These are phyloP conservation scores for Anguilla pacifica DNA, from an alignment of 2,797 vertebrate genomes.

Conservation along the genomic window DNA sequence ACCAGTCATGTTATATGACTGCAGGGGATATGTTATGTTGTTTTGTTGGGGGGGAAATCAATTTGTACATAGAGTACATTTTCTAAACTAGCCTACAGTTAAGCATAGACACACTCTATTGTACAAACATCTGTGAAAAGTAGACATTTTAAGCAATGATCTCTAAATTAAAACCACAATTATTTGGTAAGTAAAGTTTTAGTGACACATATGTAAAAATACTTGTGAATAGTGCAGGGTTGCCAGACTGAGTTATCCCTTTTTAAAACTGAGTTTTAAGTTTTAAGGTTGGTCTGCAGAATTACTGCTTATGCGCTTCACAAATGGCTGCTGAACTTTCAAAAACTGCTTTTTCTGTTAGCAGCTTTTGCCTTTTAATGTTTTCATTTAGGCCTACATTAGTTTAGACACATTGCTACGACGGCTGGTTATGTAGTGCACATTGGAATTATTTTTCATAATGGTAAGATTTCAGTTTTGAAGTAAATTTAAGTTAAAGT, in stretches of 20 bases:
- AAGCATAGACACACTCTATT: constrained; percentile 44
- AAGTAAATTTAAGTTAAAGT: neutral
- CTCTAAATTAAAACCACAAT: neutral
- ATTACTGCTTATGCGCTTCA: neutral
- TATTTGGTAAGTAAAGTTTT: neutral
- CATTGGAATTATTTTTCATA: neutral
- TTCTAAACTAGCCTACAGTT: constrained; percentile 58
- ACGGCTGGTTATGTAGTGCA: neutral
- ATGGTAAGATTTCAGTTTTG: neutral
- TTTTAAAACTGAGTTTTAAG: neutral
- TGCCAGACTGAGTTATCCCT: neutral
- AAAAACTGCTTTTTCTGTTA: neutral
- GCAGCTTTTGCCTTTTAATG: neutral
- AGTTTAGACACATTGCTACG: neutral
- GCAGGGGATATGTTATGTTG: constrained; percentile 48
- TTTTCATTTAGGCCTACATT: neutral
- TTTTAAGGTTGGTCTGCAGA: neutral
- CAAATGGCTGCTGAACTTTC: neutral
- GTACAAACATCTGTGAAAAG: neutral
- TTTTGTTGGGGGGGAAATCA: constrained; percentile 37
- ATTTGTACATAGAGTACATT: constrained; percentile 56
- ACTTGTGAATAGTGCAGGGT: neutral
- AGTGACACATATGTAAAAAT: neutral
- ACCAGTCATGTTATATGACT: constrained; percentile 24
- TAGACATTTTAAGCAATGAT: neutral